Percentiles rank a stretch among this genome's conserved stretches.
Conservation (phyloP, 1,140 invertebrate species). For the Drosophila truncata region DNA sequence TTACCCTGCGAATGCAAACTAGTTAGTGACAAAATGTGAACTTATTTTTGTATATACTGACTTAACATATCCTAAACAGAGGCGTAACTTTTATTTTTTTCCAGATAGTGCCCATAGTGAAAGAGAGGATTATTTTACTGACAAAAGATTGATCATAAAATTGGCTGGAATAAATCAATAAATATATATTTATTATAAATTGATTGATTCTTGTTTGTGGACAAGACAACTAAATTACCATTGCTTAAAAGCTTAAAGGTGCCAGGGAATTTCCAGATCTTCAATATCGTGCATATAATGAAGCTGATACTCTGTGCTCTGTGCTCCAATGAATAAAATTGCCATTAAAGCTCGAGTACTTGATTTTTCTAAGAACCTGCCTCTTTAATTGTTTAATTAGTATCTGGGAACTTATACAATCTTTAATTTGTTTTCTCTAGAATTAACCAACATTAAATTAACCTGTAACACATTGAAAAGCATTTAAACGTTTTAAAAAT, state of each 20-base stretch:
- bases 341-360: not conserved
- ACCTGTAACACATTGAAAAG: too few species aligned
- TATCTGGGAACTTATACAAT: not conserved
- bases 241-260: not conserved
- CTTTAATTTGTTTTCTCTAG: not conserved
- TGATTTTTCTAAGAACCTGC: not conserved
- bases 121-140: not conserved
- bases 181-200: not conserved
- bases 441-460: not conserved
- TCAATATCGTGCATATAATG: not conserved
- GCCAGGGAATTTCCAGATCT: not conserved
- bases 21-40: not conserved
- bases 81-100: too few species aligned
- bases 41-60: not conserved
- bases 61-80: not conserved
- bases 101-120: not conserved
- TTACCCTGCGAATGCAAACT: not conserved
- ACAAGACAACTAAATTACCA: not conserved
- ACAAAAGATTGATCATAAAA: not conserved
- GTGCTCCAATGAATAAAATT: conserved; percentile 1
- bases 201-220: not conserved
- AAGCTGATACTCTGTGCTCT: not conserved
- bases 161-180: not conserved
- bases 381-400: not conserved
- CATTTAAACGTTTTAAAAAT: not conserved